phyloP scores from a whole-genome alignment of 2,113 vertebrate species.

The Pitta sordida region DNA sequence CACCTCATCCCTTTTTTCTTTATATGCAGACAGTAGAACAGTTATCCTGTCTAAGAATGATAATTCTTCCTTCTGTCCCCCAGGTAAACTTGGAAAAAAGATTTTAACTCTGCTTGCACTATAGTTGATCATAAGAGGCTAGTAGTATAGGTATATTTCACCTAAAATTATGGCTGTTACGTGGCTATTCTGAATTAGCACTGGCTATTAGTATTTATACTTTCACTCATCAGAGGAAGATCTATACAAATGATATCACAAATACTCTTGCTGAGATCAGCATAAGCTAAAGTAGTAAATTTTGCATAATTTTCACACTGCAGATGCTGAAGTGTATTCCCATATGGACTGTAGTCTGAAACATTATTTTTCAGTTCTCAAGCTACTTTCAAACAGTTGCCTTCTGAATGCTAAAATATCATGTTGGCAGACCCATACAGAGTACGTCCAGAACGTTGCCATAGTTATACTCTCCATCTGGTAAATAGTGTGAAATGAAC shows the following conservation, averaged over 20 bases:
- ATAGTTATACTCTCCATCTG: conserved; percentile 28
- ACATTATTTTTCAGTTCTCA: not conserved
- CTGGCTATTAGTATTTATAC: not conserved
- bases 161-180: not conserved
- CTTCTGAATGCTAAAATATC: not conserved
- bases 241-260: not conserved
- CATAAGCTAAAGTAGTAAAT: not conserved
- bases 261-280: not conserved
- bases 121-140: not conserved
- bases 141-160: not conserved
- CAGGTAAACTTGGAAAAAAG: not conserved
- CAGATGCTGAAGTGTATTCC: not conserved
- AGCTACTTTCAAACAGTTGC: not conserved
- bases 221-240: not conserved
- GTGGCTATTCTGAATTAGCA: not conserved
- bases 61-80: not conserved
- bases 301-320: not conserved
- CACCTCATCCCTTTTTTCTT: not conserved
- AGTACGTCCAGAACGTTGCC: not conserved
- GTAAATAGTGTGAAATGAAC: not conserved
- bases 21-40: not conserved
- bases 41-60: not conserved
- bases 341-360: not conserved
- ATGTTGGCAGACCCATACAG: not conserved
- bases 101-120: not conserved